phyloP scores from a whole-genome alignment of 2,888 invertebrate genomes.

The Tachina fera region DNA sequence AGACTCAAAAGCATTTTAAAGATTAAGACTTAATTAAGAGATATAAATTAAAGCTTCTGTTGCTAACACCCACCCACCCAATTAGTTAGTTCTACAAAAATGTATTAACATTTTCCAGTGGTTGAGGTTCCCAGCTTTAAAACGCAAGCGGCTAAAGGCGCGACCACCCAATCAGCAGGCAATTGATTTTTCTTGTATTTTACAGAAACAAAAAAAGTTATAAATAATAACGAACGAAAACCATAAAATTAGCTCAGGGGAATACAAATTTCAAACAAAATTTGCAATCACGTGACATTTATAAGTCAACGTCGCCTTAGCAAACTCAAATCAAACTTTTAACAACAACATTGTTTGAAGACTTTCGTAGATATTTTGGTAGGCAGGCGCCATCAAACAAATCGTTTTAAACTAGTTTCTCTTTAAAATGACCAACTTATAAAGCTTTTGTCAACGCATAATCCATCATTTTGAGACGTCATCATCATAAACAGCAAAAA shows the following conservation, averaged over 20 bases:
- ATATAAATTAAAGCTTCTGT: neutral
- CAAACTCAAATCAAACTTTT: neutral
- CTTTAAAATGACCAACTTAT: conserved; percentile 31
- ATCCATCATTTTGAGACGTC: conserved; percentile 78
- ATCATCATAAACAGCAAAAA: conserved; percentile 53
- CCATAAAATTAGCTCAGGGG: conserved; percentile 53
- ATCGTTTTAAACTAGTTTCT: conserved; percentile 70
- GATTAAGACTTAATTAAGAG: conserved; percentile 24
- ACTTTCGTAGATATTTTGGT: conserved; percentile 43
- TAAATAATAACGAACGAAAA: neutral
- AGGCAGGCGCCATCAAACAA: conserved; percentile 66
- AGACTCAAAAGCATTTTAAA: neutral
- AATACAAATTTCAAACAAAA: conserved; percentile 52
- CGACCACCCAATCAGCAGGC: conserved; percentile 39
- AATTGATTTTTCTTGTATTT: neutral
- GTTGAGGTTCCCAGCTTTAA: neutral
- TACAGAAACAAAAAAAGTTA: neutral
- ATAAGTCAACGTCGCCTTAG: conserved; percentile 57
- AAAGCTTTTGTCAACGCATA: conserved; percentile 79
- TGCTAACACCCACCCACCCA: conserved; percentile 3
- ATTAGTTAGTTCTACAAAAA: neutral
- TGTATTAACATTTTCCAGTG: neutral
- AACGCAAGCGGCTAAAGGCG: too few species aligned
- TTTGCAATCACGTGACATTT: conserved; percentile 61
- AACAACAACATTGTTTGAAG: conserved; percentile 12